phyloP scores from a whole-genome alignment of 1,140 invertebrate species.

The Ceratitis capitata region DNA sequence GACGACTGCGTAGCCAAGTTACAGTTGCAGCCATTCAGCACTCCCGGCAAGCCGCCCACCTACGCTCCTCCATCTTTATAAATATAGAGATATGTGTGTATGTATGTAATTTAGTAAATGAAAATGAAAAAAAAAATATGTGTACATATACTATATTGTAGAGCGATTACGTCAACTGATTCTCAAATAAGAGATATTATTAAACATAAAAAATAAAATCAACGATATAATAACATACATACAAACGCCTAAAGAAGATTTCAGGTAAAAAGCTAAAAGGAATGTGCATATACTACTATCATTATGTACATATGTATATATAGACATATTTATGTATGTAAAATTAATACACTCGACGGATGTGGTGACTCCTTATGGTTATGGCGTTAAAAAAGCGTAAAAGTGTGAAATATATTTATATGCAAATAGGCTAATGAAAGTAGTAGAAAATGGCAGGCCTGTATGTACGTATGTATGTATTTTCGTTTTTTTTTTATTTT shows the following conservation, averaged over 20 bases:
- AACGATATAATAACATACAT: neutral
- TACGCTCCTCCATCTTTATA: neutral
- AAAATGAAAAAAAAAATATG: neutral
- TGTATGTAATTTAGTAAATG: neutral
- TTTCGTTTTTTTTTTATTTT: too few species aligned
- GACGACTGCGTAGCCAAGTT: slow-evolving; percentile 13
- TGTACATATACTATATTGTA: too few species aligned
- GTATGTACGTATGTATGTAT: too few species aligned
- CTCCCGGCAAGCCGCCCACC: neutral
- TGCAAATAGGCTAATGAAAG: too few species aligned
- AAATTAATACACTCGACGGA: too few species aligned
- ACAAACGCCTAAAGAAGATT: neutral
- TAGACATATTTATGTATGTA: too few species aligned
- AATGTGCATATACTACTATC: too few species aligned
- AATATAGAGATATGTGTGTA: neutral
- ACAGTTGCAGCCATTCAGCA: neutral
- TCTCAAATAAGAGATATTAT: neutral
- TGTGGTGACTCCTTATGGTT: too few species aligned
- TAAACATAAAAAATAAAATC: neutral
- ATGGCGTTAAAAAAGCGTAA: too few species aligned
- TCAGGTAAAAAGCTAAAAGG: neutral
- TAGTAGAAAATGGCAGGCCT: too few species aligned
- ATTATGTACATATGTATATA: too few species aligned
- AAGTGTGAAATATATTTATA: too few species aligned
- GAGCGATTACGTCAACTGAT: neutral